A percentile compares a stretch with the other conserved stretches of the same genome.
Conservation (phyloP, 2,797 vertebrate genomes). For the Sebastes baramenuke region DNA sequence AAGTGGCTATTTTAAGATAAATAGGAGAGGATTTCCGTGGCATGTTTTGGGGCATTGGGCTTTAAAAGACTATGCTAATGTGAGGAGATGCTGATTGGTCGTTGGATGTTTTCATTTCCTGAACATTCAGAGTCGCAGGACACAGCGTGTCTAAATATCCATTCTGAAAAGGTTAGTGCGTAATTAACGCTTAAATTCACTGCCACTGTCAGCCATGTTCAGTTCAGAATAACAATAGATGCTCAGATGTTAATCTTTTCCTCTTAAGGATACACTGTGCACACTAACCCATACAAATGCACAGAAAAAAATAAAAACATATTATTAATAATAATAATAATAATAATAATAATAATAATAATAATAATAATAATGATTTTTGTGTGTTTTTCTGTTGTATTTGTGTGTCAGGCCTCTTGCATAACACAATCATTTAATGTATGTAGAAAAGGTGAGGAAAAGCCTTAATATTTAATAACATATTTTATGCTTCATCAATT, state of each 20-base stretch:
- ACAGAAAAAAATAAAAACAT: background rate
- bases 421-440: constrained; percentile 80
- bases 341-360: background rate
- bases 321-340: background rate
- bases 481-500: constrained; percentile 92
- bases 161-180: constrained; percentile 81
- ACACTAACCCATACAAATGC: background rate
- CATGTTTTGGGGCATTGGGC: constrained; percentile 75
- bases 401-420: constrained; percentile 70
- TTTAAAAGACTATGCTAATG: constrained; percentile 77
- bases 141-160: constrained; percentile 75
- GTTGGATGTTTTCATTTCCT: constrained; percentile 78
- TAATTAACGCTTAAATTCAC: constrained; percentile 79
- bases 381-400: constrained; percentile 13
- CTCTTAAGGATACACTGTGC: constrained; percentile 19
- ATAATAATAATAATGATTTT: background rate
- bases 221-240: constrained; percentile 71
- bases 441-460: constrained; percentile 63
- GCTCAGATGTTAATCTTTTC: constrained; percentile 52
- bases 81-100: constrained; percentile 76
- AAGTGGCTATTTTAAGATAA: constrained; percentile 87
- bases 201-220: constrained; percentile 74
- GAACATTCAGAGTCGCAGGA: constrained; percentile 68
- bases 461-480: constrained; percentile 83
- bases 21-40: constrained; percentile 80